Percentiles rank a stretch among this genome's conserved stretches.
Conservation (phyloP, 2,888 invertebrate species). For the Timema podura region DNA sequence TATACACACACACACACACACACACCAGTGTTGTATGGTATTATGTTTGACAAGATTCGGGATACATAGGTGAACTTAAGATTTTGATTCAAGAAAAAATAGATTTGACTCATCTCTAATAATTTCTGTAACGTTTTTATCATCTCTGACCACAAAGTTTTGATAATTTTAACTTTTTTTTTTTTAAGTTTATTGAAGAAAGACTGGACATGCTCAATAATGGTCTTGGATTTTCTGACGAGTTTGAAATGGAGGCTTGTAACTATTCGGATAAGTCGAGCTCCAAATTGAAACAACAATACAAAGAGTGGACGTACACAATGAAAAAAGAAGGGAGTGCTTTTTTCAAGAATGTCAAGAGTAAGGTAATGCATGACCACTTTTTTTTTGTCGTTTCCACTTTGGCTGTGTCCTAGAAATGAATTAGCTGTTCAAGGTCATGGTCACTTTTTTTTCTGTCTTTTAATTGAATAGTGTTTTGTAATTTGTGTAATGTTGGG, state of each 20-base stretch:
- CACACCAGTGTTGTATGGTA: too few species aligned
- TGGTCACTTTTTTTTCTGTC: conserved; percentile 10
- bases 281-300: conserved; percentile 62
- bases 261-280: conserved; percentile 63
- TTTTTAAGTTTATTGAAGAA: conserved; percentile 85
- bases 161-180: not conserved
- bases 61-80: too few species aligned
- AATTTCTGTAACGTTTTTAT: not conserved
- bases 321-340: conserved; percentile 78
- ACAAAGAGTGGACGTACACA: conserved; percentile 74
- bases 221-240: conserved; percentile 90
- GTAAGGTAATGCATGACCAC: conserved; percentile 59
- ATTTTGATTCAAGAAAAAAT: not conserved
- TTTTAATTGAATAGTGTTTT: not conserved
- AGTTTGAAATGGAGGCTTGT: conserved; percentile 88
- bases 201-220: conserved; percentile 86
- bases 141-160: not conserved
- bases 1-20: too few species aligned
- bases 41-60: too few species aligned
- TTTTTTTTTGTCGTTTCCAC: not conserved
- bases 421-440: conserved; percentile 22
- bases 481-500: too few species aligned
- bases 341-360: conserved; percentile 82
- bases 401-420: not conserved
- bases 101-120: not conserved